These are phyloP conservation scores for Maniola hyperantus DNA, from an alignment of 2,888 invertebrate genomes.

Conservation along the genomic window DNA sequence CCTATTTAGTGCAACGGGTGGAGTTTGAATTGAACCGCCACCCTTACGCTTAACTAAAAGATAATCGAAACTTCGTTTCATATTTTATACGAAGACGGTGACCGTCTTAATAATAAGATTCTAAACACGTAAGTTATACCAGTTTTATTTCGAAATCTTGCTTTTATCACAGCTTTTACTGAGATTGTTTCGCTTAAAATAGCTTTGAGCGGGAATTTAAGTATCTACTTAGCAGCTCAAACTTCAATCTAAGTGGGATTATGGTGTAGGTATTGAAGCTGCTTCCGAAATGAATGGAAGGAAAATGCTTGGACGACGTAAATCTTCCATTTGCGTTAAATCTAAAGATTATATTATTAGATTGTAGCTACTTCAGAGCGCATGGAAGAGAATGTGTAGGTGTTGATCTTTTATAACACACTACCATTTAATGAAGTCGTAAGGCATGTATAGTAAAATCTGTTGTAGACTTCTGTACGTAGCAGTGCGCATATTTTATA, in stretches of 20 bases:
- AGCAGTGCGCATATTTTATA: too few species aligned
- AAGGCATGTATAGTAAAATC: too few species aligned
- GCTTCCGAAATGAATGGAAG: not conserved
- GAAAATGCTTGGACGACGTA: not conserved
- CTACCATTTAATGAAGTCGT: too few species aligned
- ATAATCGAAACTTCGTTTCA: not conserved
- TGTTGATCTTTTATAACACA: too few species aligned
- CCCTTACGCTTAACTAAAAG: not conserved
- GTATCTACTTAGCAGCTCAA: slow-evolving; percentile 18
- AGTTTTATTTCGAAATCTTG: slow-evolving; percentile 17
- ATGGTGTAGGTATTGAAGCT: not conserved
- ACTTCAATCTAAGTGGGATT: slow-evolving; percentile 19
- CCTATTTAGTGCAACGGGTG: too few species aligned
- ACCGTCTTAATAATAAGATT: slow-evolving; percentile 11
- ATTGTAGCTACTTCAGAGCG: too few species aligned
- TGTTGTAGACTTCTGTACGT: too few species aligned
- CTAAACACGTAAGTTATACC: slow-evolving; percentile 20
- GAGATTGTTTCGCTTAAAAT: slow-evolving; percentile 21
- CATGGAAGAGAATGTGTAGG: too few species aligned
- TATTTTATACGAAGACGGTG: slow-evolving; percentile 4
- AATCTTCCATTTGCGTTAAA: not conserved
- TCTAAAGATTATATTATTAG: not conserved
- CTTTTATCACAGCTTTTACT: slow-evolving; percentile 19
- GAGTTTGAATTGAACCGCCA: not conserved
- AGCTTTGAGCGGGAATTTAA: slow-evolving; percentile 23